Evolutionary conservation across 2,888 invertebrate genomes (phyloP).

Genomic region (Nineta flava): DNA sequence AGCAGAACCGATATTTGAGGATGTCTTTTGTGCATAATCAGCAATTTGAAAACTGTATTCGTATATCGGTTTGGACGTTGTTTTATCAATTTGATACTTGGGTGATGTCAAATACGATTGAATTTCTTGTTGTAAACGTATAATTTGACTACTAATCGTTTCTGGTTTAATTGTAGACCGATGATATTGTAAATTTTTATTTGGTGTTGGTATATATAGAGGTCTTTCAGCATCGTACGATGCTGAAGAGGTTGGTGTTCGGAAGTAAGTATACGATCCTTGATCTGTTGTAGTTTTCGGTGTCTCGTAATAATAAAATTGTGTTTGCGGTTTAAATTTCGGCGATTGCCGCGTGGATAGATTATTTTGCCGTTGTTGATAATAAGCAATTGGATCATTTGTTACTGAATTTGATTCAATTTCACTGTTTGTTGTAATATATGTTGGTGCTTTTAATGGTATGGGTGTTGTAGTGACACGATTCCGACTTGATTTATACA

Average conservation of each 20-base stretch:
- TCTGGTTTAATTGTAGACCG: constrained; percentile 27
- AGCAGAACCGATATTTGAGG: constrained; percentile 23
- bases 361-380: constrained; percentile 21
- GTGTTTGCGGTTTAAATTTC: constrained; percentile 33
- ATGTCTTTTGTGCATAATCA: constrained; percentile 31
- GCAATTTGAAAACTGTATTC: constrained; percentile 58
- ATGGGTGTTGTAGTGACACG: constrained; percentile 41
- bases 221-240: constrained; percentile 14
- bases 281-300: constrained; percentile 12
- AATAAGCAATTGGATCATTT: constrained; percentile 14
- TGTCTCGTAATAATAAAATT: constrained; percentile 55
- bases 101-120: constrained; percentile 38
- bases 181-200: constrained; percentile 17
- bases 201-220: constrained; percentile 22
- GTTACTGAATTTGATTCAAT: constrained; percentile 35
- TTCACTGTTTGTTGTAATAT: constrained; percentile 36
- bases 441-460: constrained; percentile 40
- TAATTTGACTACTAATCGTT: constrained; percentile 46
- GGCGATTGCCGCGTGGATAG: constrained; percentile 9
- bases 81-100: constrained; percentile 12
- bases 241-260: constrained; percentile 8
- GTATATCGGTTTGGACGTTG: constrained; percentile 39
- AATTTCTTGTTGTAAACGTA: constrained; percentile 47
- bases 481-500: constrained; percentile 21
- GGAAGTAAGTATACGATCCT: constrained; percentile 13